Percentiles rank a stretch among this genome's conserved stretches.
Evolutionary conservation across 2,888 invertebrate genomes (phyloP).

Genomic region (Hylaea fasciaria): DNA sequence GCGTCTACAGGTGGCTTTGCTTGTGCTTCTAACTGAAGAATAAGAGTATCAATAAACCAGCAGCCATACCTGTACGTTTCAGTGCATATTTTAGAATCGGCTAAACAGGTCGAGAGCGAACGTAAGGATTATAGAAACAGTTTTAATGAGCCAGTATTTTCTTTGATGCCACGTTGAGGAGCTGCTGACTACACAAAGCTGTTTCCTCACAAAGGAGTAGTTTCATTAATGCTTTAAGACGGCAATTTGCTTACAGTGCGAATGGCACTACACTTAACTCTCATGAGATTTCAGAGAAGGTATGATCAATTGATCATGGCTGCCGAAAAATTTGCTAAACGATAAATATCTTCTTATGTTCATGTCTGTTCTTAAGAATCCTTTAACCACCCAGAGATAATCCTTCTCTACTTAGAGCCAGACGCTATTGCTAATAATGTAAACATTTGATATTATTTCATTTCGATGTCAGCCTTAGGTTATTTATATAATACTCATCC

Average conservation of each 20-base stretch:
- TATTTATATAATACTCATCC: no score
- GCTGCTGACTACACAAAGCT: constrained; percentile 41
- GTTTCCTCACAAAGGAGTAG: constrained; percentile 40
- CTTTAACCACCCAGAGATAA: no score
- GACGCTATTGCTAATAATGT: no score
- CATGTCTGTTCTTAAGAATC: no score
- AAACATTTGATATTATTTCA: no score
- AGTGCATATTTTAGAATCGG: constrained; percentile 21
- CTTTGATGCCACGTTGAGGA: constrained; percentile 46
- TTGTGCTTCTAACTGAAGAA: no score
- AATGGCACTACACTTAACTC: constrained; percentile 19
- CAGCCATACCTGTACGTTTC: not conserved
- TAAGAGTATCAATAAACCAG: constrained; percentile 3
- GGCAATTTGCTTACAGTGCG: constrained; percentile 31
- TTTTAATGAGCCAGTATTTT: constrained; percentile 56
- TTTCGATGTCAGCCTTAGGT: no score
- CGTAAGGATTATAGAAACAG: constrained; percentile 47
- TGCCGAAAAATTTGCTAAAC: no score
- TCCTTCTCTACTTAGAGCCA: no score
- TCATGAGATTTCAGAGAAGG: not conserved
- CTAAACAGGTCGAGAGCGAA: constrained; percentile 31
- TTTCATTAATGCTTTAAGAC: constrained; percentile 38
- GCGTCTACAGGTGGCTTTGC: no score
- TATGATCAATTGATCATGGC: no score
- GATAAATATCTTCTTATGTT: no score